phyloP scores from a whole-genome alignment of 2,888 invertebrate species.

The Pimpla rufipes region DNA sequence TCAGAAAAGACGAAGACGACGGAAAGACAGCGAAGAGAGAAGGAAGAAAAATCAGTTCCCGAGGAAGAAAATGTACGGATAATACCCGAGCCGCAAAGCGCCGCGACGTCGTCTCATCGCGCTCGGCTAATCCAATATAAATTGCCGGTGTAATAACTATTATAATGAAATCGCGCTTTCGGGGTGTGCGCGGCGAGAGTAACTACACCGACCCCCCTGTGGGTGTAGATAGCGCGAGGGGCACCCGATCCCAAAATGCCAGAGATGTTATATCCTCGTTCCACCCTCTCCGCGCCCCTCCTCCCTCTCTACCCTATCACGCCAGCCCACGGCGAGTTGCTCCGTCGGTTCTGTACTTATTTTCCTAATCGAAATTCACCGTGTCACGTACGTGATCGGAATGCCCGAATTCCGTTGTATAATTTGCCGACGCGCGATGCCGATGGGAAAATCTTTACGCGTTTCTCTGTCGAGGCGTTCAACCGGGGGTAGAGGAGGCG shows the following conservation, averaged over 20 bases:
- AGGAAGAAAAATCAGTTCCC: constrained; percentile 24
- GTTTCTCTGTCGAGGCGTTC: constrained; percentile 37
- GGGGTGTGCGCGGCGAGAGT: neutral
- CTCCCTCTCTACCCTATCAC: neutral
- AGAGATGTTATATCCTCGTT: constrained; percentile 42
- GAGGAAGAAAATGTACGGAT: constrained; percentile 14
- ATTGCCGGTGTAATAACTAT: constrained; percentile 50
- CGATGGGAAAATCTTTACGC: constrained; percentile 69
- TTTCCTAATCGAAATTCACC: constrained; percentile 70
- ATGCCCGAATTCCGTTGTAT: constrained; percentile 69
- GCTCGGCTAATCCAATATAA: constrained; percentile 34
- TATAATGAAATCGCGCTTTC: constrained; percentile 54
- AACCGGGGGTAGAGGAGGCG: neutral
- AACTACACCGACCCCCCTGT: constrained; percentile 3
- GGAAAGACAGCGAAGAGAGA: constrained; percentile 5
- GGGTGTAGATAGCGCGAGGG: constrained; percentile 20
- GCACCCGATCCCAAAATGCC: constrained; percentile 53
- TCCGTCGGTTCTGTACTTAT: constrained; percentile 62
- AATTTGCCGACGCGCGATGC: constrained; percentile 63
- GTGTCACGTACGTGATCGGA: constrained; percentile 70
- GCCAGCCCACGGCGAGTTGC: constrained; percentile 39
- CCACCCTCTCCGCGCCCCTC: constrained; percentile 11
- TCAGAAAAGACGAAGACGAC: constrained; percentile 17
- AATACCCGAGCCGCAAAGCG: neutral
- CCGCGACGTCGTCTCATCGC: constrained; percentile 9